Evolutionary conservation across 2,113 vertebrate genomes (phyloP).

Genomic region (Silurus meridionalis): DNA sequence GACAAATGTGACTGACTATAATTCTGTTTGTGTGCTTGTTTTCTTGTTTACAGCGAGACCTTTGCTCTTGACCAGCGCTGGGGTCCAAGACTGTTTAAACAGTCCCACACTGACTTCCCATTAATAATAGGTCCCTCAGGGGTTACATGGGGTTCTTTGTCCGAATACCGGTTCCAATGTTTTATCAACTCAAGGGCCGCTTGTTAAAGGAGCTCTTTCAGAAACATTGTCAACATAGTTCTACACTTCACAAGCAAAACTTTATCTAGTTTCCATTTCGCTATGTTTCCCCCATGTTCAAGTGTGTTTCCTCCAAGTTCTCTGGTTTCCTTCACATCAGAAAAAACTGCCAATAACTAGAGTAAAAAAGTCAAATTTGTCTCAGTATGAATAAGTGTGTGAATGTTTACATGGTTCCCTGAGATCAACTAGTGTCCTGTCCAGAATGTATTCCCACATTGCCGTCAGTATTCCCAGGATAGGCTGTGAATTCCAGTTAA

Average conservation of each 20-base stretch:
- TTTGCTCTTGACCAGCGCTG: conserved; percentile 6
- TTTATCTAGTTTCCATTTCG: too few species aligned
- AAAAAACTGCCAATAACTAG: neutral
- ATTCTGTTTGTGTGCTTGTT: conserved; percentile 45
- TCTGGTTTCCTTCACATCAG: neutral
- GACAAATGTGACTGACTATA: conserved; percentile 10
- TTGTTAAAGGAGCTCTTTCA: neutral
- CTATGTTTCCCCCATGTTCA: neutral
- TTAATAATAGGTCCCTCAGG: neutral
- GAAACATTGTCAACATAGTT: neutral
- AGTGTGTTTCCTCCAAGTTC: neutral
- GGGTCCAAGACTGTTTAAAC: conserved; percentile 1
- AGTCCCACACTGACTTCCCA: neutral
- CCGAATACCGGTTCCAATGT: neutral
- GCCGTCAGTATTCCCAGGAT: neutral
- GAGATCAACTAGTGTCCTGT: neutral
- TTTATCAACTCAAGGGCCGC: neutral
- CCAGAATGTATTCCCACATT: neutral
- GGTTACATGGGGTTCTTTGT: neutral
- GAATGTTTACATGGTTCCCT: neutral
- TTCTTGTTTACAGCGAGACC: conserved; percentile 41
- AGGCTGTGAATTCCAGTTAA: neutral
- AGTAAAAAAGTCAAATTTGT: too few species aligned
- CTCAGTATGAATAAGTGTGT: neutral
- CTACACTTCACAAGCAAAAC: neutral